phyloP scores from a whole-genome alignment of 2,113 vertebrate species.

The Oncorhynchus masou region DNA sequence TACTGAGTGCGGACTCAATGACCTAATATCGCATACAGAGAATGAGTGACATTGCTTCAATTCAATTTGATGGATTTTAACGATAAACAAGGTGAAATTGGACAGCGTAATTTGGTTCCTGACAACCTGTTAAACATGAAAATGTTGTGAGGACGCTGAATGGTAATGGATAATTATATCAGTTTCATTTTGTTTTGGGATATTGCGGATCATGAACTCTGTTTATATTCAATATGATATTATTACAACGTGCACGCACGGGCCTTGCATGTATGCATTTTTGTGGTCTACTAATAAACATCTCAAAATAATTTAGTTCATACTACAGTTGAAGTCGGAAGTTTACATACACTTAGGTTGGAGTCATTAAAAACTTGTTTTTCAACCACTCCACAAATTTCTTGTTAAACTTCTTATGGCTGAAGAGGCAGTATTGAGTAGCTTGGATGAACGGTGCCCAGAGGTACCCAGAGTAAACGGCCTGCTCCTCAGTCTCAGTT shows the following conservation, averaged over 20 bases:
- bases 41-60: slow-evolving; percentile 20
- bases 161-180: slow-evolving; percentile 13
- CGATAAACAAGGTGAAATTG: slow-evolving; percentile 31
- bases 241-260: neutral
- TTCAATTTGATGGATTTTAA: slow-evolving; percentile 27
- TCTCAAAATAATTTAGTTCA: too few species aligned
- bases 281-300: too few species aligned
- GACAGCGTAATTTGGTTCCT: slow-evolving; percentile 1
- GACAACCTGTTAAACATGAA: neutral
- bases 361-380: too few species aligned
- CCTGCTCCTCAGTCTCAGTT: too few species aligned
- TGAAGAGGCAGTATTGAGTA: too few species aligned
- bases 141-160: slow-evolving; percentile 24
- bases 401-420: too few species aligned
- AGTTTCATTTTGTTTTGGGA: neutral
- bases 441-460: too few species aligned
- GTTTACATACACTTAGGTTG: too few species aligned
- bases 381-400: too few species aligned
- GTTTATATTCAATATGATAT: neutral
- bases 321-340: too few species aligned
- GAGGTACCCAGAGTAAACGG: too few species aligned
- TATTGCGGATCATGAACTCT: neutral
- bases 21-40: slow-evolving; percentile 9
- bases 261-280: too few species aligned
- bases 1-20: slow-evolving; percentile 9